Evolutionary conservation across 1,140 invertebrate genomes (phyloP).

Genomic region (Mya arenaria): DNA sequence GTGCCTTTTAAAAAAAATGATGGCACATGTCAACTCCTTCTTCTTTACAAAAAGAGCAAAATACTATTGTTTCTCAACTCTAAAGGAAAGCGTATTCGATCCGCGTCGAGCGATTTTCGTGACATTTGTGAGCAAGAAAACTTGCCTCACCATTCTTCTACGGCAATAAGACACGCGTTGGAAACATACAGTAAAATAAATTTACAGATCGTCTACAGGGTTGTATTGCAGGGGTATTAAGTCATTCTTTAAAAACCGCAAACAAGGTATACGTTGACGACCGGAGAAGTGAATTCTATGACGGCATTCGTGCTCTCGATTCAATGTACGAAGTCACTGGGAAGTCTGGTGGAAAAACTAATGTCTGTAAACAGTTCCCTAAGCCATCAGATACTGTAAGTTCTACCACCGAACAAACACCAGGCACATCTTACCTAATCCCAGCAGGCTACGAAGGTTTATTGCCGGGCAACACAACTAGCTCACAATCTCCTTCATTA

Average conservation of each 20-base stretch:
- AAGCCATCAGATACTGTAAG: background rate
- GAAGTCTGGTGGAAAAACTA: background rate
- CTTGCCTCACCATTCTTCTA: background rate
- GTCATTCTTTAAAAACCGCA: background rate
- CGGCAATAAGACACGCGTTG: background rate
- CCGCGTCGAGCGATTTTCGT: background rate
- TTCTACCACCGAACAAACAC: background rate
- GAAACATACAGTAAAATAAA: background rate
- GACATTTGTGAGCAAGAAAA: background rate
- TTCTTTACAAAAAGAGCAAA: background rate
- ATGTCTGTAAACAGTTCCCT: background rate
- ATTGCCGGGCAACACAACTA: background rate
- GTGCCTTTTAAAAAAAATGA: background rate
- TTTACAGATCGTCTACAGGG: background rate
- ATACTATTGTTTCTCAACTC: background rate
- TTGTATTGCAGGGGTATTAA: background rate
- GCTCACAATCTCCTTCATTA: background rate
- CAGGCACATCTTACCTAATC: background rate
- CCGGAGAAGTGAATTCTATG: too few relatives aligned
- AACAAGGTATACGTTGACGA: too few relatives aligned
- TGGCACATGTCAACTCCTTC: background rate
- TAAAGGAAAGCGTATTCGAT: background rate
- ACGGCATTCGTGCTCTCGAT: background rate
- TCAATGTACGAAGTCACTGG: background rate
- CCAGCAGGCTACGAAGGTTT: conserved; percentile 1